Evolutionary conservation across 2,888 invertebrate genomes (phyloP).

Genomic region (Eurytoma californica): DNA sequence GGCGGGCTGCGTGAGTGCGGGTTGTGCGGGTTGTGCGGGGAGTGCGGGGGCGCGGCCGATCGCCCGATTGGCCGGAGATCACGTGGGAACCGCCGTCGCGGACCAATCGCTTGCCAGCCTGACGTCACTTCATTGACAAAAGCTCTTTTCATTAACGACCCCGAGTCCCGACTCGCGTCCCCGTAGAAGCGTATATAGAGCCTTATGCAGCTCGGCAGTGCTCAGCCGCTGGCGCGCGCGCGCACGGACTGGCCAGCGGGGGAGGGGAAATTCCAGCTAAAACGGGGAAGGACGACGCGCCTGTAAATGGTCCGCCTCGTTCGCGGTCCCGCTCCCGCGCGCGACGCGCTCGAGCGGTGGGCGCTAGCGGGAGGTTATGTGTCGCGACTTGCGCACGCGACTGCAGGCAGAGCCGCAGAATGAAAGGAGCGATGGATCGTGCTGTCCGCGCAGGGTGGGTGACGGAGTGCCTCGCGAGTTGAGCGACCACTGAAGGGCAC

Average conservation of each 20-base stretch:
- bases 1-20: no score
- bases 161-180: neutral
- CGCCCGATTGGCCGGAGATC: slow-evolving; percentile 72
- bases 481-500: no score
- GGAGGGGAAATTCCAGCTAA: no score
- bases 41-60: neutral
- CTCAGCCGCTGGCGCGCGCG: no score
- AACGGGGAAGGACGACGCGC: no score
- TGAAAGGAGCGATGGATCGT: no score
- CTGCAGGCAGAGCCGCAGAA: slow-evolving; percentile 41
- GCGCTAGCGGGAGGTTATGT: neutral
- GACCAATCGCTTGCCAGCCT: slow-evolving; percentile 70
- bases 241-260: no score
- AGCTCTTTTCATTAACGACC: slow-evolving; percentile 74
- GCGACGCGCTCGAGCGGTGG: neutral
- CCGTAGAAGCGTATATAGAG: neutral
- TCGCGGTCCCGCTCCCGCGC: neutral
- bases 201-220: no score
- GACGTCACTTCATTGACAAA: slow-evolving; percentile 79
- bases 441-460: no score
- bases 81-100: slow-evolving; percentile 69
- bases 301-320: no score
- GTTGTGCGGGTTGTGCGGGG: neutral
- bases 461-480: no score
- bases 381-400: slow-evolving; percentile 61